These are phyloP conservation scores for Prenolepis imparis DNA, from an alignment of 2,888 invertebrate genomes.

Conservation along the genomic window DNA sequence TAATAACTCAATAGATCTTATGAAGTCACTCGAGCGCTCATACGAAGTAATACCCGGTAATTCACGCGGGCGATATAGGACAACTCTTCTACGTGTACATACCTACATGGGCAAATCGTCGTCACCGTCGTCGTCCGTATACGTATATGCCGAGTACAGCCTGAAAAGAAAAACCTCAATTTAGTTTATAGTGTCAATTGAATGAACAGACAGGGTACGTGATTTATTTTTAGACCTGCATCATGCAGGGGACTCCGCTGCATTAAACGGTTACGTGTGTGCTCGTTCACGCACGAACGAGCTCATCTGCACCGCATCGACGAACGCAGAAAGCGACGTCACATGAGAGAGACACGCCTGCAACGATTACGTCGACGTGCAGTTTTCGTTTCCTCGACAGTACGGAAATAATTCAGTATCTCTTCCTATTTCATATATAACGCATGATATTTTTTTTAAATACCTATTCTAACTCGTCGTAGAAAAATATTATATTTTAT, in stretches of 20 bases:
- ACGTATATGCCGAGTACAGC: slow-evolving; percentile 32
- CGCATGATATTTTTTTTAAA: not conserved
- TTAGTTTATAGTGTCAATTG: slow-evolving; percentile 63
- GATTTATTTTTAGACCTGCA: slow-evolving; percentile 65
- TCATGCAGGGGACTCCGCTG: slow-evolving; percentile 52
- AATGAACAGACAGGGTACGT: slow-evolving; percentile 56
- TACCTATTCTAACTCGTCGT: not conserved
- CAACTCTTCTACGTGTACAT: slow-evolving; percentile 22
- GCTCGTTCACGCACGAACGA: slow-evolving; percentile 44
- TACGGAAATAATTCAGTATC: slow-evolving; percentile 18
- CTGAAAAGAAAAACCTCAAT: slow-evolving; percentile 55
- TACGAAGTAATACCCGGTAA: slow-evolving; percentile 46
- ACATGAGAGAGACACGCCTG: slow-evolving; percentile 16
- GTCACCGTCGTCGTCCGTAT: slow-evolving; percentile 26
- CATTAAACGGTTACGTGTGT: slow-evolving; percentile 53
- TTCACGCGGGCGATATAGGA: slow-evolving; percentile 28
- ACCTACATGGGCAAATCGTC: slow-evolving; percentile 30
- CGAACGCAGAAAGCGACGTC: slow-evolving; percentile 32
- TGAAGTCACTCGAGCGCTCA: slow-evolving; percentile 29
- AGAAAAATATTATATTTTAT: not conserved
- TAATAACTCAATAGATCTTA: slow-evolving; percentile 51
- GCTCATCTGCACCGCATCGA: slow-evolving; percentile 33
- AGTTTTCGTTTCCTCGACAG: slow-evolving; percentile 25
- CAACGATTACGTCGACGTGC: slow-evolving; percentile 12
- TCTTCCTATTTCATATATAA: not conserved